A percentile compares a stretch with the other conserved stretches of the same genome.
Conservation (phyloP, 2,888 invertebrate species). For the Resseliella maxima region DNA sequence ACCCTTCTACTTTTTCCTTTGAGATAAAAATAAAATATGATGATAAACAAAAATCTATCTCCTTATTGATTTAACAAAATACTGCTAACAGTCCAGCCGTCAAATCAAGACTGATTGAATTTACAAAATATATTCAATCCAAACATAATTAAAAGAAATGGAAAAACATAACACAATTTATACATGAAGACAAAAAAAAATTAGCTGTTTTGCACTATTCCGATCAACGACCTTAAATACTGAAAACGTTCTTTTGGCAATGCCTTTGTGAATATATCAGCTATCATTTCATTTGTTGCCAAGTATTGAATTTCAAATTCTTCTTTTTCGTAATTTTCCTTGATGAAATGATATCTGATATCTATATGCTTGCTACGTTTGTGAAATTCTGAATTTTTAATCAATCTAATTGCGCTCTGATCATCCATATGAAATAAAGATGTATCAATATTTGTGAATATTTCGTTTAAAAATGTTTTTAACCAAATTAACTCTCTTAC, state of each 20-base stretch:
- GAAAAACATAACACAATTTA: too few relatives aligned
- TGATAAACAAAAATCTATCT: not conserved
- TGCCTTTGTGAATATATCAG: not conserved
- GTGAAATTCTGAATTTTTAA: conserved; percentile 56
- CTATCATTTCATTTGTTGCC: not conserved
- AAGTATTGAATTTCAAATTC: not conserved
- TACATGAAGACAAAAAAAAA: too few relatives aligned
- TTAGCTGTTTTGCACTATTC: too few relatives aligned
- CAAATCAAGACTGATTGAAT: too few relatives aligned
- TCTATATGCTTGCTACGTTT: not conserved
- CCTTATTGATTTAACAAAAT: too few relatives aligned
- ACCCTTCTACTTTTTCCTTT: not conserved
- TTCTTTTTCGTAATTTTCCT: not conserved
- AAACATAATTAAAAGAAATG: too few relatives aligned
- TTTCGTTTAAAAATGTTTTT: conserved; percentile 58
- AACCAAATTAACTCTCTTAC: conserved; percentile 59
- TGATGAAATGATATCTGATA: not conserved
- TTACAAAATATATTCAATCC: too few relatives aligned
- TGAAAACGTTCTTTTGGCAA: not conserved
- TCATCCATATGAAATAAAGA: too few relatives aligned
- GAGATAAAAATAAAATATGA: not conserved
- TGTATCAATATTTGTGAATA: conserved; percentile 40
- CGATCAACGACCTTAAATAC: too few relatives aligned
- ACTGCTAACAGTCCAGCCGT: too few relatives aligned
- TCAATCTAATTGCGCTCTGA: conserved; percentile 58